phyloP scores from a whole-genome alignment of 2,113 vertebrate species.

The Tretioscincus oriximinensis region DNA sequence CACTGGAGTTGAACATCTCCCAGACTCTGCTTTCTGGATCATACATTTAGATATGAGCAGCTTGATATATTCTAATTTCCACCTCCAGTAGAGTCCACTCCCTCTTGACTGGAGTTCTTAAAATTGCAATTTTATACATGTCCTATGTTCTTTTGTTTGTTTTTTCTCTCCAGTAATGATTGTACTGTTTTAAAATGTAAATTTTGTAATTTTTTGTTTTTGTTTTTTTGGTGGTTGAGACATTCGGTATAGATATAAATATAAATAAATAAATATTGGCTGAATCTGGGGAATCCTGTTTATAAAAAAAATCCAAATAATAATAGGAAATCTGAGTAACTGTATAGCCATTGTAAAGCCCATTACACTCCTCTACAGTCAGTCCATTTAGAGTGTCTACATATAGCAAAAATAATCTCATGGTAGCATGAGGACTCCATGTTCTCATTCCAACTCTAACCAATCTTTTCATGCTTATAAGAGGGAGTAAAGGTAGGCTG shows the following conservation, averaged over 20 bases:
- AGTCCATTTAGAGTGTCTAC: neutral
- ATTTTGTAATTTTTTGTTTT: too few species aligned
- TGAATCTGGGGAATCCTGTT: constrained; percentile 41
- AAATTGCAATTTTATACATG: neutral
- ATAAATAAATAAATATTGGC: neutral
- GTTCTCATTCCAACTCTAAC: too few species aligned
- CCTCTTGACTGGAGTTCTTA: neutral
- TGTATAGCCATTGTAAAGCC: neutral
- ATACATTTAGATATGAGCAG: constrained; percentile 48
- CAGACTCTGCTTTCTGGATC: constrained; percentile 58
- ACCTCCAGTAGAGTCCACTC: neutral
- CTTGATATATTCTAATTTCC: neutral
- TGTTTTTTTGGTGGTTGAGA: too few species aligned
- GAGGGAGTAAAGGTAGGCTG: too few species aligned
- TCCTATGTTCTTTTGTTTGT: too few species aligned
- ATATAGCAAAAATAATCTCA: too few species aligned
- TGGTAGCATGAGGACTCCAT: too few species aligned
- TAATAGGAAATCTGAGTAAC: constrained; percentile 17
- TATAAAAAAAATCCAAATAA: constrained; percentile 26
- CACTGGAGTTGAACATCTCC: constrained; percentile 25
- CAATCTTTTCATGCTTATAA: too few species aligned
- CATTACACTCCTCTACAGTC: too few species aligned
- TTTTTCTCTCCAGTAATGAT: too few species aligned
- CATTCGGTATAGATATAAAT: too few species aligned
- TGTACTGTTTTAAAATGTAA: too few species aligned